Evolutionary conservation across 23 tunicate genomes (phyloP).

Genomic region (Trididemnum clinides): DNA sequence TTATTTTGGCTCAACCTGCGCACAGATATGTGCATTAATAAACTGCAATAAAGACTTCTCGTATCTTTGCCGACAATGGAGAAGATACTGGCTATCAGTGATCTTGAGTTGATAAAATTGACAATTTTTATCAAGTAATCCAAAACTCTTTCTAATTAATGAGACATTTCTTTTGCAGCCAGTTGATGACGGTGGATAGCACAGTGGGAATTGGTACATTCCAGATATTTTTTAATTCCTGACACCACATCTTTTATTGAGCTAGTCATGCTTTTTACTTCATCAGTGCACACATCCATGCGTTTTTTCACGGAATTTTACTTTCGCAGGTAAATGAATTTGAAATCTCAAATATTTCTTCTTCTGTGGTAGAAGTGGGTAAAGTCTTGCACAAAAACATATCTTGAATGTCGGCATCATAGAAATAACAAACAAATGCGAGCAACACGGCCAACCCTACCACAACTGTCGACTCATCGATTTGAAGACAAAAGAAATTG

Average conservation of each 20-base stretch:
- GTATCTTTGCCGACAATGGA: neutral
- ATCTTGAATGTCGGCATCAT: neutral
- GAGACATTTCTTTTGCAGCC: neutral
- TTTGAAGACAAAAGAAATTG: neutral
- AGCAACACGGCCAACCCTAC: neutral
- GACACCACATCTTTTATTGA: neutral
- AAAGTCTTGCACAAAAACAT: neutral
- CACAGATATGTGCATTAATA: constrained; percentile 1
- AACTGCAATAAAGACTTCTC: neutral
- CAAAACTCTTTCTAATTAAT: neutral
- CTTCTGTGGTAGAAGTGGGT: neutral
- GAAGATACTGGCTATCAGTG: neutral
- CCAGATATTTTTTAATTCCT: neutral
- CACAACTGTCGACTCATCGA: neutral
- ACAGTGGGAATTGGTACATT: constrained; percentile 8
- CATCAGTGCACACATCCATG: neutral
- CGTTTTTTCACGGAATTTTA: neutral
- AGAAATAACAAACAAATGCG: neutral
- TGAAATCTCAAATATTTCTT: neutral
- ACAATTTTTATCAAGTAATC: neutral
- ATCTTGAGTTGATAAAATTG: neutral
- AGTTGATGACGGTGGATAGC: neutral
- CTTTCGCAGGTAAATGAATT: neutral
- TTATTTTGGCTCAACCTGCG: neutral
- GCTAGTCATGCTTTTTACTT: constrained; percentile 3